Percentiles rank a stretch among this genome's conserved stretches.
These are phyloP conservation scores for Pantherophis vulpinus DNA, from an alignment of 2,797 vertebrate species.

Conservation along the genomic window DNA sequence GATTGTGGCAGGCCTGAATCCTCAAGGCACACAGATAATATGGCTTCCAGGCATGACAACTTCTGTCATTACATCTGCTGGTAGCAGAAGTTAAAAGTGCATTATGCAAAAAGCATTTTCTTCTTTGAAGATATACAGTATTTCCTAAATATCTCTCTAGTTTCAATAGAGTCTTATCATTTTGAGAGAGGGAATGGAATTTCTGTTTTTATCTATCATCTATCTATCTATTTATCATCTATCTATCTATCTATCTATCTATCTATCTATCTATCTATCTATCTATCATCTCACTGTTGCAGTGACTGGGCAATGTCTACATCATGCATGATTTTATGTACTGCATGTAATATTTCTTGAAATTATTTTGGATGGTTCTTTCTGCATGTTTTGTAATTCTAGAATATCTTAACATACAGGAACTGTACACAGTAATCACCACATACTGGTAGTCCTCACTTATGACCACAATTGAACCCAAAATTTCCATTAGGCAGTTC, in stretches of 20 bases:
- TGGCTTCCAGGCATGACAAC: too few relatives aligned
- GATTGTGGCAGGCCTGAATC: too few relatives aligned
- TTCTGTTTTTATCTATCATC: not conserved
- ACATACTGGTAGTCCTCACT: not conserved
- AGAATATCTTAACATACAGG: not conserved
- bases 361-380: not conserved
- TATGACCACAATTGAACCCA: too few relatives aligned
- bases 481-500: too few relatives aligned
- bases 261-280: too few relatives aligned
- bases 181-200: not conserved
- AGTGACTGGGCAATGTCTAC: not conserved
- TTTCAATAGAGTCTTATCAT: not conserved
- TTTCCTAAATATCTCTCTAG: not conserved
- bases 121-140: not conserved
- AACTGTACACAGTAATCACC: not conserved
- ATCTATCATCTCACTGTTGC: too few relatives aligned
- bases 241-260: too few relatives aligned
- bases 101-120: not conserved
- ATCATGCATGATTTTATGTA: not conserved
- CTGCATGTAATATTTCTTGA: not conserved
- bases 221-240: too few relatives aligned
- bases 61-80: not conserved
- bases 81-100: not conserved
- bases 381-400: not conserved
- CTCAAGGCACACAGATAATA: too few relatives aligned